A percentile compares a stretch with the other conserved stretches of the same genome.
phyloP scores from a whole-genome alignment of 2,113 vertebrate species.

The Halcyon malimbica region DNA sequence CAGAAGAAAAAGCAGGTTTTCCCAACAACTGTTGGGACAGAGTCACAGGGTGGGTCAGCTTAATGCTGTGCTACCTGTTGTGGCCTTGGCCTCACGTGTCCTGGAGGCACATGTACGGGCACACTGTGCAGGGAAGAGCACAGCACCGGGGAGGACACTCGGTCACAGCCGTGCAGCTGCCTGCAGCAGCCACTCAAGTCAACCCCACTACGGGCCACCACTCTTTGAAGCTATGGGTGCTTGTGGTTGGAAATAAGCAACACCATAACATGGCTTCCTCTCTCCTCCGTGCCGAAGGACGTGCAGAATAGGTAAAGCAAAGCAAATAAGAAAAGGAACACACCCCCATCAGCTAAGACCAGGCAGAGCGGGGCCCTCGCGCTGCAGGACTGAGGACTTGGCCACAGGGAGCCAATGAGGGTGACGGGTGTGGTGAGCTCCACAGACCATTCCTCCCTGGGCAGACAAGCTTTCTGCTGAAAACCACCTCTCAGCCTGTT shows the following conservation, averaged over 20 bases:
- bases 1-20: not conserved
- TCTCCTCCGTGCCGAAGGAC: slow-evolving; percentile 27
- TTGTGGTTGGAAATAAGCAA: not conserved
- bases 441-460: fast-evolving
- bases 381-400: fast-evolving
- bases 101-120: fast-evolving
- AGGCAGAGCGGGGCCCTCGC: not conserved
- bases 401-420: not conserved
- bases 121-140: not conserved
- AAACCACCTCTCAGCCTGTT: not conserved
- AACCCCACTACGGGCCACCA: fast-evolving
- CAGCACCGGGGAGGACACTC: not conserved
- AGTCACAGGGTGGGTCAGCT: not conserved
- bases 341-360: not conserved
- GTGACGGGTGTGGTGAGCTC: not conserved
- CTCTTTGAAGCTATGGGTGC: not conserved
- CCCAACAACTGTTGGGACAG: not conserved
- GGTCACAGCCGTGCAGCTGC: fast-evolving
- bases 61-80: not conserved
- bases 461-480: not conserved
- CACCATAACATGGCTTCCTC: not conserved
- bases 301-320: slow-evolving; percentile 24
- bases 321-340: not conserved
- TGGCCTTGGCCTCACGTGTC: not conserved
- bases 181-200: not conserved